These are phyloP conservation scores for Chrysolina americana DNA, from an alignment of 2,888 invertebrate species.

Conservation along the genomic window DNA sequence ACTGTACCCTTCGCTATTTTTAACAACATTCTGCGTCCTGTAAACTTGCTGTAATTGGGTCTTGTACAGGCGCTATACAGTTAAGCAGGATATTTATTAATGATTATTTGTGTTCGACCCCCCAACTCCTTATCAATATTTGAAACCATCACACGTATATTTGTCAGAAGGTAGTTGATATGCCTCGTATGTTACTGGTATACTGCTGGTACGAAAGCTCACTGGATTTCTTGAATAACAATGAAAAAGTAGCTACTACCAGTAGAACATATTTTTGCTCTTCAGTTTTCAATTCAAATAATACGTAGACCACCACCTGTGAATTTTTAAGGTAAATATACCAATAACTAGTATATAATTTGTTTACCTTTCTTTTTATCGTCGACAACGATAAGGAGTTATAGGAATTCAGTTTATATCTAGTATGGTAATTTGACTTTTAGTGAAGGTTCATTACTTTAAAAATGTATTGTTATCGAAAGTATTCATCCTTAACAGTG, in stretches of 20 bases:
- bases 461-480: not conserved
- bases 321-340: not conserved
- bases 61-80: no score
- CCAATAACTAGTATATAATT: constrained; percentile 8
- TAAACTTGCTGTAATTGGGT: no score
- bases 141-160: no score
- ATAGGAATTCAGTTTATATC: constrained; percentile 7
- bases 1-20: no score
- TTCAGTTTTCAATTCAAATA: not conserved
- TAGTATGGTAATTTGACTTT: not conserved
- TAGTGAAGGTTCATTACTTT: not conserved
- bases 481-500: not conserved
- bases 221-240: no score
- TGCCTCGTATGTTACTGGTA: no score
- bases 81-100: no score
- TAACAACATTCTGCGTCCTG: no score
- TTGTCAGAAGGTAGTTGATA: no score
- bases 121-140: no score
- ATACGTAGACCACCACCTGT: not conserved
- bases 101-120: no score
- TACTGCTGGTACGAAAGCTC: no score
- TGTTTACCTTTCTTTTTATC: constrained; percentile 3
- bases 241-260: not conserved
- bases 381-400: not conserved
- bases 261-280: not conserved